Conservation (phyloP, 2,888 invertebrate genomes). For the Podabrus alpinus region DNA sequence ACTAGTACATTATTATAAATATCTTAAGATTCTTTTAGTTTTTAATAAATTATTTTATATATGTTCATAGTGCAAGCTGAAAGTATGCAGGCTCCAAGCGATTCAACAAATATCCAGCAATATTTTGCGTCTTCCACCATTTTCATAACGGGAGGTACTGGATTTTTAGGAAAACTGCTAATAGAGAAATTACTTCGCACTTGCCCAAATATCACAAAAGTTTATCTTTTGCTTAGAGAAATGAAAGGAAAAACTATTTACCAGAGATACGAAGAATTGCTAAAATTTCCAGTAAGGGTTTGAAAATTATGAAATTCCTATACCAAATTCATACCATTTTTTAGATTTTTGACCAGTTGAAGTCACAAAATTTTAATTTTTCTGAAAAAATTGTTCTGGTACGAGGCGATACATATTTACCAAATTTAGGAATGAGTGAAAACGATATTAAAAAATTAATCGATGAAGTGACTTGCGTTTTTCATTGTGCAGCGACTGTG, state of each 20-base stretch:
- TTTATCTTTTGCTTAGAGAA: not conserved
- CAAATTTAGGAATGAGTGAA: slow-evolving; percentile 56
- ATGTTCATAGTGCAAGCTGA: not conserved
- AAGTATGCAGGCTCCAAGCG: not conserved
- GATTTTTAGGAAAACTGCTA: slow-evolving; percentile 11
- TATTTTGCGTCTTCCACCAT: not conserved
- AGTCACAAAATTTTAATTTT: slow-evolving; percentile 54
- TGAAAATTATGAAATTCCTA: not conserved
- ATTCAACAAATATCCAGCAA: not conserved
- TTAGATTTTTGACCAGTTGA: slow-evolving; percentile 59
- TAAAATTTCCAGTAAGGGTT: not conserved
- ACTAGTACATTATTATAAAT: no score
- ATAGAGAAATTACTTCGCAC: not conserved
- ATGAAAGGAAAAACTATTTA: not conserved
- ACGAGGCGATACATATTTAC: slow-evolving; percentile 56
- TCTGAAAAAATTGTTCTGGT: slow-evolving; percentile 59
- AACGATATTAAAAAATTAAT: slow-evolving; percentile 55
- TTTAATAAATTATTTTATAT: no score
- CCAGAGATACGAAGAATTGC: not conserved
- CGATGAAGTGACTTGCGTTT: slow-evolving; percentile 54
- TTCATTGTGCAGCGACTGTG: slow-evolving; percentile 61
- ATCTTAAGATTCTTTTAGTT: no score
- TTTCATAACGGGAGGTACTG: slow-evolving; percentile 20
- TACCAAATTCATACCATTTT: not conserved
- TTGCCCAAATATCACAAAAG: not conserved